Percentiles rank a stretch among this genome's conserved stretches.
phyloP scores from a whole-genome alignment of 2,113 vertebrate species.

The Girardinichthys multiradiatus region DNA sequence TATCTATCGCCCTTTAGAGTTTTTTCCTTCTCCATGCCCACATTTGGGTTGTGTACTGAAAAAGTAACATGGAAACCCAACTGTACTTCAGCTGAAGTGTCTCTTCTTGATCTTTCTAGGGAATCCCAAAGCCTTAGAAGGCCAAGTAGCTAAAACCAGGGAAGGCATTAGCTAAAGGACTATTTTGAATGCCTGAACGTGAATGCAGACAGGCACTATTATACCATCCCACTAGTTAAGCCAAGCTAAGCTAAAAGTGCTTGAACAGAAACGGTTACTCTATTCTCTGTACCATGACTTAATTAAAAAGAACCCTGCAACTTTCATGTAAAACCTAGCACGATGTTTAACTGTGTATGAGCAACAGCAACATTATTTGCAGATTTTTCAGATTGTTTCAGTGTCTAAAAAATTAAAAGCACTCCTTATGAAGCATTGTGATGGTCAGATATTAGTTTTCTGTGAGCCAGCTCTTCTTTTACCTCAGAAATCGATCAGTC shows the following conservation, averaged over 20 bases:
- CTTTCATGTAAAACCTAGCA: constrained; percentile 36
- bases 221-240: constrained; percentile 40
- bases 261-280: constrained; percentile 17
- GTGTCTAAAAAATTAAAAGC: constrained; percentile 9
- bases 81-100: not conserved
- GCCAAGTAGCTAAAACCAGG: constrained; percentile 19
- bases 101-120: constrained; percentile 7
- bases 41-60: constrained; percentile 3
- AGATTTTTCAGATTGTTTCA: constrained; percentile 16
- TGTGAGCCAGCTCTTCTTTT: not conserved
- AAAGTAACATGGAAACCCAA: constrained; percentile 20
- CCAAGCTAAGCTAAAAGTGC: constrained; percentile 33
- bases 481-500: not conserved
- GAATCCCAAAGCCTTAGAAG: constrained; percentile 2
- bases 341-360: constrained; percentile 22
- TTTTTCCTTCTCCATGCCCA: constrained; percentile 39
- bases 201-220: constrained; percentile 29
- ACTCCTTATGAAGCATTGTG: not conserved
- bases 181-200: constrained; percentile 39
- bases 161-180: constrained; percentile 38
- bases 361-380: constrained; percentile 8
- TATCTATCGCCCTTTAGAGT: constrained; percentile 36
- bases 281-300: constrained; percentile 15
- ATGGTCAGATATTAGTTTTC: not conserved
- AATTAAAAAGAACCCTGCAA: constrained; percentile 41